phyloP scores from a whole-genome alignment of 2,113 vertebrate species.

The Danio rerio region DNA sequence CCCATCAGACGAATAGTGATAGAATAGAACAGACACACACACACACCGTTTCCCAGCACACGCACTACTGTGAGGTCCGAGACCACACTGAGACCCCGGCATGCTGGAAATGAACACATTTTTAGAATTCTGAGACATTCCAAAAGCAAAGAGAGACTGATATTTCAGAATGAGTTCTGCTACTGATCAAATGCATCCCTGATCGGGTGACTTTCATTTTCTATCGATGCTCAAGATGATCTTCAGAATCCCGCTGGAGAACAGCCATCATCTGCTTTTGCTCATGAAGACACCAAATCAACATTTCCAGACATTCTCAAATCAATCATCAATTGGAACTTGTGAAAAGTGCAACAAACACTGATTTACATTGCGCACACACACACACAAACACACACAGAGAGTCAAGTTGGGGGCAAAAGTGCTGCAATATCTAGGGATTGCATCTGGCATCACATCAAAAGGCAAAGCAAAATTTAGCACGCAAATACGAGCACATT shows the following conservation, averaged over 20 bases:
- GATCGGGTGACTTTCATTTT: too few relatives aligned
- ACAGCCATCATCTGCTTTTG: too few relatives aligned
- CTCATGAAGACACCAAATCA: too few relatives aligned
- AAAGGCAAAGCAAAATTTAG: constrained; percentile 64
- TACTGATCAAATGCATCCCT: not conserved
- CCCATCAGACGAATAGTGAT: constrained; percentile 46
- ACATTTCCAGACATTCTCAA: too few relatives aligned
- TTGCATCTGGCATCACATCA: constrained; percentile 70
- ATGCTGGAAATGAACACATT: not conserved
- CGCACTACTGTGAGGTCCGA: not conserved
- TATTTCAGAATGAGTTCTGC: too few relatives aligned
- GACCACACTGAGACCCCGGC: not conserved
- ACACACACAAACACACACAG: constrained; percentile 33
- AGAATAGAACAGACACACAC: constrained; percentile 42
- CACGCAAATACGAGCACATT: constrained; percentile 37
- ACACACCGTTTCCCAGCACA: constrained; percentile 37
- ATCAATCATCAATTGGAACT: too few relatives aligned
- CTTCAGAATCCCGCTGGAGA: too few relatives aligned
- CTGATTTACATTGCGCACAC: constrained; percentile 8
- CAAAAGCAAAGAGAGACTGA: not conserved
- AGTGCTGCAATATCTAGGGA: constrained; percentile 62
- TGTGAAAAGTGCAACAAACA: not conserved
- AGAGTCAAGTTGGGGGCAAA: constrained; percentile 64
- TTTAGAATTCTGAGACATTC: not conserved
- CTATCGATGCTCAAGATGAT: too few relatives aligned